phyloP scores from a whole-genome alignment of 2,888 invertebrate species.

The Dicyrtomina minuta region DNA sequence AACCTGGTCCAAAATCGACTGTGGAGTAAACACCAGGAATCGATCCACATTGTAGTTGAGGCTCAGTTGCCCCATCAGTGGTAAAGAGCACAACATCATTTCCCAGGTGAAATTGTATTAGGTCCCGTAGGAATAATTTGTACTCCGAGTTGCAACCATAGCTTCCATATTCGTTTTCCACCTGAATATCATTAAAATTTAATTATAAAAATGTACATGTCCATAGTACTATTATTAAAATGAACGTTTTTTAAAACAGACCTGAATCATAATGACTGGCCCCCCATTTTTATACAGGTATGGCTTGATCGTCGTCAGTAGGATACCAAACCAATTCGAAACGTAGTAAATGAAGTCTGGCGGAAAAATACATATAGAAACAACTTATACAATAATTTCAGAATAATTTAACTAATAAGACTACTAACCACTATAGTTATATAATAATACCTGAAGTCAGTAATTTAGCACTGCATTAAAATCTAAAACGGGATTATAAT shows the following conservation, averaged over 20 bases:
- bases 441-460: too few species aligned
- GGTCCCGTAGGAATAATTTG: constrained; percentile 67
- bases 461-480: too few species aligned
- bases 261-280: constrained; percentile 83
- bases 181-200: constrained; percentile 57
- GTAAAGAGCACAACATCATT: constrained; percentile 75
- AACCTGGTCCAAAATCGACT: constrained; percentile 71
- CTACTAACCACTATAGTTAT: too few species aligned
- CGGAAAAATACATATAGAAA: constrained; percentile 6
- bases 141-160: constrained; percentile 72
- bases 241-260: constrained; percentile 56
- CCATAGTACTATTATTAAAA: too few species aligned
- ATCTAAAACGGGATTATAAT: too few species aligned
- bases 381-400: too few species aligned
- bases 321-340: constrained; percentile 59
- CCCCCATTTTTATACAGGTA: constrained; percentile 72
- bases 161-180: constrained; percentile 93
- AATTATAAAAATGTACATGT: too few species aligned
- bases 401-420: too few species aligned
- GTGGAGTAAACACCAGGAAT: constrained; percentile 70
- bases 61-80: constrained; percentile 70
- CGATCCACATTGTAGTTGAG: constrained; percentile 66
- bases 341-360: constrained; percentile 59
- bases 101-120: constrained; percentile 61
- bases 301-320: constrained; percentile 60